Evolutionary conservation across 2,888 invertebrate genomes (phyloP).

Genomic region (Sminthurides aquaticus): DNA sequence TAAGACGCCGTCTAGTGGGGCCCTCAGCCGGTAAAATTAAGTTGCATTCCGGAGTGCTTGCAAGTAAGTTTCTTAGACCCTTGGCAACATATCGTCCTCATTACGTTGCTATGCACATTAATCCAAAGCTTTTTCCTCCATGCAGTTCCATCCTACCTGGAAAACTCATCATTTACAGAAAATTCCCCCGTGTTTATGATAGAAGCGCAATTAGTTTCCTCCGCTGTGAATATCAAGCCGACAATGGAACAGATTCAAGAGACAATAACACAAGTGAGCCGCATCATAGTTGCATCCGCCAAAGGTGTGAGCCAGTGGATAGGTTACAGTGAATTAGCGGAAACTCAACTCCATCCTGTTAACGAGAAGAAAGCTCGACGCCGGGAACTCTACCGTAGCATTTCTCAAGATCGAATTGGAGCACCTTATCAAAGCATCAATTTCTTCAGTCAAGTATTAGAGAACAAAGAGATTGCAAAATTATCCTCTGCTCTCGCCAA

Average conservation of each 20-base stretch:
- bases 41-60: conserved; percentile 4
- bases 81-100: too few relatives aligned
- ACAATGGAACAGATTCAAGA: conserved; percentile 87
- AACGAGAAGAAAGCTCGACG: conserved; percentile 57
- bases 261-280: conserved; percentile 69
- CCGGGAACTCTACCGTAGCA: conserved; percentile 66
- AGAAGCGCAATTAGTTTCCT: conserved; percentile 75
- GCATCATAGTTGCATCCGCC: conserved; percentile 74
- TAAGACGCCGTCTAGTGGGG: conserved; percentile 37
- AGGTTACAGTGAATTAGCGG: conserved; percentile 50
- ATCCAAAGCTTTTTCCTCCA: too few relatives aligned
- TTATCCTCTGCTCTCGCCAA: conserved; percentile 72
- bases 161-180: conserved; percentile 30
- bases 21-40: conserved; percentile 4
- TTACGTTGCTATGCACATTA: too few relatives aligned
- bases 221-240: conserved; percentile 78
- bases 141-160: conserved; percentile 24
- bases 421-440: conserved; percentile 74
- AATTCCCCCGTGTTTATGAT: conserved; percentile 68
- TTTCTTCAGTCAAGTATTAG: conserved; percentile 64
- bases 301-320: conserved; percentile 86
- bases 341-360: conserved; percentile 51
- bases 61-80: conserved; percentile 15
- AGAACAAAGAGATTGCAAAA: conserved; percentile 88
- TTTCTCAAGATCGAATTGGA: conserved; percentile 70